phyloP scores from a whole-genome alignment of 2,888 invertebrate genomes.

The Criorhina ranunculi region DNA sequence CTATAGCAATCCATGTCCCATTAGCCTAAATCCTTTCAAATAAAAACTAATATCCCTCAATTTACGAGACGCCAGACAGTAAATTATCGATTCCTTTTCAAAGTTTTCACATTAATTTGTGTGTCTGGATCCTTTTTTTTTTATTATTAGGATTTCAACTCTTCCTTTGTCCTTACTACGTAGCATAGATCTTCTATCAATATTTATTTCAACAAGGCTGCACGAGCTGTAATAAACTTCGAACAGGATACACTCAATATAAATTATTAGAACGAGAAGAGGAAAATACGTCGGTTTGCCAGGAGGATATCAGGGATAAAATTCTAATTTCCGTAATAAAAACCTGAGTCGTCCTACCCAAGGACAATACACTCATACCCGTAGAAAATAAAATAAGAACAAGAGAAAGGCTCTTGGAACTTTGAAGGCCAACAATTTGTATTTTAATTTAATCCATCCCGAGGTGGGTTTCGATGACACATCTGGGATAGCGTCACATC shows the following conservation, averaged over 20 bases:
- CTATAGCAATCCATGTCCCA: too few species aligned
- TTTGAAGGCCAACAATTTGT: neutral
- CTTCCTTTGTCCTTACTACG: neutral
- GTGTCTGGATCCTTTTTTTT: neutral
- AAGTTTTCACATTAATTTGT: neutral
- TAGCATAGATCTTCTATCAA: neutral
- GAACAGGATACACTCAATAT: constrained; percentile 4
- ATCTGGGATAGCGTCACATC: constrained; percentile 2
- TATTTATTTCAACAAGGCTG: constrained; percentile 21
- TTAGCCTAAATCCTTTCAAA: too few species aligned
- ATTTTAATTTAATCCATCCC: constrained; percentile 6
- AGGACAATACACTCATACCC: neutral
- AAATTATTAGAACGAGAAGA: constrained; percentile 7
- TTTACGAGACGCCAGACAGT: neutral
- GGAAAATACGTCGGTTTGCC: neutral
- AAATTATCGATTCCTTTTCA: neutral
- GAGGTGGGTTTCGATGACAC: neutral
- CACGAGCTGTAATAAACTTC: neutral
- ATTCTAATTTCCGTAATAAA: constrained; percentile 28
- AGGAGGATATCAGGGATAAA: constrained; percentile 31
- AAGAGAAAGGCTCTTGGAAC: neutral
- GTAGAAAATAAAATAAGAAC: neutral
- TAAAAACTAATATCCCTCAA: neutral
- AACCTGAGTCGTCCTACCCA: constrained; percentile 10
- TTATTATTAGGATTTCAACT: neutral